Base-by-base conservation (phyloP, 92 coral and sea anemone species). In the Blastomussa wellsi region DNA sequence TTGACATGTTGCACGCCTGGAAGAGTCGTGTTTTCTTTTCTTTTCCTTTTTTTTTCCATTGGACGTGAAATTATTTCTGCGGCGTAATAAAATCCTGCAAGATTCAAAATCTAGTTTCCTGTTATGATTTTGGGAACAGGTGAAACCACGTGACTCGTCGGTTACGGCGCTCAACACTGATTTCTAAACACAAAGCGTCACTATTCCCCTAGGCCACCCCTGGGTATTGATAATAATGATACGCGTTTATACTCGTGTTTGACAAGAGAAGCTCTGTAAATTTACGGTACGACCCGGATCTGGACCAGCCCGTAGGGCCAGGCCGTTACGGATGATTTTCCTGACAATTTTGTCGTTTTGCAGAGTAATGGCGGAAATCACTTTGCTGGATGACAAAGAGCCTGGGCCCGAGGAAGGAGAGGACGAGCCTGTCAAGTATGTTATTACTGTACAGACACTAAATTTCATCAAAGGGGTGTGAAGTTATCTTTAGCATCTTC, bases 401-500 rank as follows among this genome's bases (percentile, higher is more conserved):
- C 19, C 62, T 11, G 87, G 38, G 12, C 4, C 74, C 33, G 78
- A 70, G 28, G 79, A 75, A 48, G 42, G 39, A 48, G 84, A 41
- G 22, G 93, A 86, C 19, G 93, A 86, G 3, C 80, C 72, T 55
- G 41, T 80, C 83, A 90, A 87, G 90, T 90, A 60, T 0, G 22
- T 78, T 5, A 15, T 79, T 57, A 33, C 37, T 44, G 20, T 11
- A 24, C 31, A 51, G 22, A 28, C 7, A 16, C n/a, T 5, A 7
- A 55, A 55, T n/a, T 55, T 57, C 10, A 57, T 57, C 29, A 20
- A 57, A 57, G 26, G 7, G 19, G 22, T 57, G 20, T 57, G n/a
- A 1, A 57, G 22, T 57, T 57, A 57, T 57, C 5, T 57, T 8
- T 49, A 0, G 28, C 19, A 17, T 20, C 24, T 55, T 55, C 4